phyloP scores from a whole-genome alignment of 2,113 vertebrate species.

The Edolisoma coerulescens region DNA sequence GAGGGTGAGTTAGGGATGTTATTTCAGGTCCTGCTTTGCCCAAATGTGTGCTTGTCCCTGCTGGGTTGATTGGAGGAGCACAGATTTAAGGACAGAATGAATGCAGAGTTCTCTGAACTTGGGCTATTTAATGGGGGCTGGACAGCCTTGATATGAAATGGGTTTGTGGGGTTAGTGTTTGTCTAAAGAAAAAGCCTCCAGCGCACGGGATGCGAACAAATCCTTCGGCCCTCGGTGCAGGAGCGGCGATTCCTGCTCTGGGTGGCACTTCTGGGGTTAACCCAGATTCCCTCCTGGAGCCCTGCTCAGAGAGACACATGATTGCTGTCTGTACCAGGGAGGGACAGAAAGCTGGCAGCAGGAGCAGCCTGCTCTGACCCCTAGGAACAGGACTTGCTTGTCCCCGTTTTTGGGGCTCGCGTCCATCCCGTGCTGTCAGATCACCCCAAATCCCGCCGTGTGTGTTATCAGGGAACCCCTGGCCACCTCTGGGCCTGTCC shows the following conservation, averaged over 20 bases:
- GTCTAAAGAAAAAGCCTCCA: fast-evolving
- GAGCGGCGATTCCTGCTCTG: neutral
- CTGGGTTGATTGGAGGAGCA: neutral
- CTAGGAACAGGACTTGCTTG: fast-evolving
- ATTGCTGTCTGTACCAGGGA: constrained; percentile 6
- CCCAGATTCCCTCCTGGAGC: neutral
- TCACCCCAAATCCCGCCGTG: fast-evolving
- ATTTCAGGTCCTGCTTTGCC: neutral
- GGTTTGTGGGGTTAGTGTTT: neutral
- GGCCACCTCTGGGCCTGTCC: neutral
- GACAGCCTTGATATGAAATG: neutral
- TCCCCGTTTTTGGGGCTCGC: neutral
- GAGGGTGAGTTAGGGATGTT: neutral
- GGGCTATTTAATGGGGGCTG: neutral
- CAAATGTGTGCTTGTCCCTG: neutral
- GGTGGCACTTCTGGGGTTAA: constrained; percentile 29
- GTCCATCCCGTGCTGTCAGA: fast-evolving
- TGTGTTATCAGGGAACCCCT: fast-evolving
- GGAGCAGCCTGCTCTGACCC: neutral
- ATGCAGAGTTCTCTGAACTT: neutral
- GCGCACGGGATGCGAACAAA: fast-evolving
- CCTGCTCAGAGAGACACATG: neutral
- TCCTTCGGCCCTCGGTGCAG: neutral
- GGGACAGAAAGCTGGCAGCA: neutral
- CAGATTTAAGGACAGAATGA: neutral